These are phyloP conservation scores for Cuculus canorus DNA, from an alignment of 2,797 vertebrate species.

Conservation along the genomic window DNA sequence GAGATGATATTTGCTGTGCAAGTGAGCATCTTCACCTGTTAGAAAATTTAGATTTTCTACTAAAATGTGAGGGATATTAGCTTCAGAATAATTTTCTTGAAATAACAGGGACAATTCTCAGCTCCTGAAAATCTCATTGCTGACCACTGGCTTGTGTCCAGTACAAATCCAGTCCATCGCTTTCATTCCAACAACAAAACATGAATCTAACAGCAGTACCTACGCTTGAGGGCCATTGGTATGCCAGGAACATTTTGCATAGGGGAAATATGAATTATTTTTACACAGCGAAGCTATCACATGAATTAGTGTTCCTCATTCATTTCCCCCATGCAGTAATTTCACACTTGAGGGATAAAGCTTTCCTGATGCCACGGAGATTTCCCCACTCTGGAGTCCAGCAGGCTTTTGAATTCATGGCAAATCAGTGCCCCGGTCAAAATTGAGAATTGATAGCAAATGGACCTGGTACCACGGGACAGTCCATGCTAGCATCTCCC, in stretches of 20 bases:
- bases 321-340: background rate
- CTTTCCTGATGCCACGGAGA: background rate
- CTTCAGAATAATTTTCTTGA: background rate
- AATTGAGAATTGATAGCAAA: background rate
- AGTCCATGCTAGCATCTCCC: background rate
- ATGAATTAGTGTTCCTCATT: background rate
- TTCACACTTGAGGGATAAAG: conserved; percentile 32
- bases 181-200: background rate
- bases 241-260: background rate
- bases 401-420: background rate
- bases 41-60: background rate
- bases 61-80: background rate
- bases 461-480: background rate
- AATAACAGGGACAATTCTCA: background rate
- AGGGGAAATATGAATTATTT: background rate
- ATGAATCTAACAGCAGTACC: background rate
- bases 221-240: background rate
- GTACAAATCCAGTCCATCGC: background rate
- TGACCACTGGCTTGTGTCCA: background rate
- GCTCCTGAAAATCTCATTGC: background rate
- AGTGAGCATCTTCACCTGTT: background rate
- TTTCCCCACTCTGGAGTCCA: background rate
- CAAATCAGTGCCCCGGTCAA: background rate
- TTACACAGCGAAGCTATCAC: background rate
- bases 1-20: background rate